A percentile compares a stretch with the other conserved stretches of the same genome.
Evolutionary conservation across 2,888 invertebrate species (phyloP).

Genomic region (Amphipoea oculea): DNA sequence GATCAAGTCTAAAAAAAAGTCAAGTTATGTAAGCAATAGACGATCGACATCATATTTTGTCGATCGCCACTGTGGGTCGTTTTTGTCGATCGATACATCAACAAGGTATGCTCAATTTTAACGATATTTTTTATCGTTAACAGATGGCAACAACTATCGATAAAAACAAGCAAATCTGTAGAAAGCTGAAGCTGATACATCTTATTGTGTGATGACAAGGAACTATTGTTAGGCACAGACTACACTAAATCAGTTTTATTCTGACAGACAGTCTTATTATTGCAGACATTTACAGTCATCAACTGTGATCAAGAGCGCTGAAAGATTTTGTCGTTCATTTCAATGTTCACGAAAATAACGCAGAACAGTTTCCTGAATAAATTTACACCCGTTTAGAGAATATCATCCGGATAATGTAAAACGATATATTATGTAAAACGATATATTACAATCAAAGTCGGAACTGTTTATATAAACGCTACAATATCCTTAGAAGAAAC

Average conservation of each 20-base stretch:
- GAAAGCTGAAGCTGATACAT: background rate
- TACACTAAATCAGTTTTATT: background rate
- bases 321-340: background rate
- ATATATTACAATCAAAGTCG: constrained; percentile 59
- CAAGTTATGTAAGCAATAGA: background rate
- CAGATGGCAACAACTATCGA: background rate
- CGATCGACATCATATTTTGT: too few species aligned
- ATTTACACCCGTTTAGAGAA: constrained; percentile 15
- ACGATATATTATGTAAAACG: constrained; percentile 40
- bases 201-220: background rate
- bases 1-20: too few species aligned
- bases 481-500: constrained; percentile 55
- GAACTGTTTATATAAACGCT: constrained; percentile 63
- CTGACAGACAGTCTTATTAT: background rate
- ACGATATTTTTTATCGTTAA: background rate
- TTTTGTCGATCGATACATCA: background rate
- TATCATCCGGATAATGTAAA: constrained; percentile 4
- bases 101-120: background rate
- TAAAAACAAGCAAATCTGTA: background rate
- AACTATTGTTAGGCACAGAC: background rate
- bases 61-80: background rate
- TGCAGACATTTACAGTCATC: background rate
- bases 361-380: constrained; percentile 12
- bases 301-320: background rate
- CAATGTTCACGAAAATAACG: constrained; percentile 6